Percentiles rank a stretch among this genome's conserved stretches.
Conservation (phyloP, 2,888 invertebrate genomes). For the Tetramorium bicarinatum region DNA sequence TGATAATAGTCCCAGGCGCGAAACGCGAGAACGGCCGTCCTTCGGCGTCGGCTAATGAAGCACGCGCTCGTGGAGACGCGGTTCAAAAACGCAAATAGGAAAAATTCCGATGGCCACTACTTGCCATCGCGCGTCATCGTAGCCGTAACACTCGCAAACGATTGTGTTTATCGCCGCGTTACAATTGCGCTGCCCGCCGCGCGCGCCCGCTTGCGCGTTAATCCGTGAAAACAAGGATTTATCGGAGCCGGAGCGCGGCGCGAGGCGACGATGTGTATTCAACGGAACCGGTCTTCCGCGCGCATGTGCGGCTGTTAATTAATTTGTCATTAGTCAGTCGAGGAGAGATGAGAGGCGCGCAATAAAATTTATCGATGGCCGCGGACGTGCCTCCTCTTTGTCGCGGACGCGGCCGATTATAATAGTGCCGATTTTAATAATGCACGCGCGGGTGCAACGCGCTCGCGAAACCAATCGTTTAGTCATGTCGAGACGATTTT, state of each 20-base stretch:
- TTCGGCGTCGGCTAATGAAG: conserved; percentile 38
- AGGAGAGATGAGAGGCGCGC: conserved; percentile 65
- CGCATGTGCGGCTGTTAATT: conserved; percentile 75
- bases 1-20: conserved; percentile 6
- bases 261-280: conserved; percentile 60
- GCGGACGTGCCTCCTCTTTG: conserved; percentile 49
- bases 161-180: conserved; percentile 62
- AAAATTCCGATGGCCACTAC: conserved; percentile 1
- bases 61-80: conserved; percentile 12
- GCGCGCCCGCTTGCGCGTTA: conserved; percentile 21
- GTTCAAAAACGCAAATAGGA: conserved; percentile 38
- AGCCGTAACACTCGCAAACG: conserved; percentile 20
- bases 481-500: neutral
- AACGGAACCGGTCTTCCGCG: conserved; percentile 75
- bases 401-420: conserved; percentile 50
- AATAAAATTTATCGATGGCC: conserved; percentile 71
- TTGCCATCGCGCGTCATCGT: conserved; percentile 8
- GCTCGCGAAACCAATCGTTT: neutral
- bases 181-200: conserved; percentile 63
- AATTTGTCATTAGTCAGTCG: conserved; percentile 80
- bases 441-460: neutral
- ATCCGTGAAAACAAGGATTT: conserved; percentile 69
- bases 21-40: conserved; percentile 22
- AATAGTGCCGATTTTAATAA: conserved; percentile 42
- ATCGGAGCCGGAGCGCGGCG: conserved; percentile 51